Base-by-base conservation (phyloP, 2,888 invertebrate species). In the Pristionchus arcanus region DNA sequence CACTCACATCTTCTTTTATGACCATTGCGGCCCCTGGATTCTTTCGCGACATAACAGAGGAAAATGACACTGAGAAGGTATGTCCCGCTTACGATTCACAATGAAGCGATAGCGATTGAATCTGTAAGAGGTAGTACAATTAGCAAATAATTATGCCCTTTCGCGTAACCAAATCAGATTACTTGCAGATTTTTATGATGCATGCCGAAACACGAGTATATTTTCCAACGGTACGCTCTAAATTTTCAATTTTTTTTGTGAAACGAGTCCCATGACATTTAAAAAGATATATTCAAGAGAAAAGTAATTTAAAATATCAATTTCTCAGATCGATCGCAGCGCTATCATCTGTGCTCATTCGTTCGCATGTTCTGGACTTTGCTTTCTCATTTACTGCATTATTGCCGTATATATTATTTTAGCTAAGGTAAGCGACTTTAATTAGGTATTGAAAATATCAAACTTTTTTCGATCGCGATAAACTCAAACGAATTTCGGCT, bases 161-260 rank as follows among this genome's bases (percentile, higher is more conserved):
- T n/a, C n/a, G n/a, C n/a, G n/a, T n/a, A n/a, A n/a, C n/a, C n/a
- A n/a, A n/a, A n/a, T n/a, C 19, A 71, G 3, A 59, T 77, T 34
- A 49, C 2, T 55, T 59, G 19, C 59, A 84, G 84, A 59, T 84
- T 16, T 84, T 55, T 21, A 84, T 84, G 53, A 25, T 84, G n/a
- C 84, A 55, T 19, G 84, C 84, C 3, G 84, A 84, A n/a, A 55
- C 84, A 19, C n/a, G 55, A 19, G 31, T 55, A 5, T 11, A 81
- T 53, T 84, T 55, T 84, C 84, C 84, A 3, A 31, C 5, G 53
- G 55, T 55, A 28, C n/a, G n/a, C n/a, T n/a, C n/a, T n/a, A n/a
- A n/a, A n/a, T n/a, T n/a, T n/a, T n/a, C n/a, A n/a, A n/a, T n/a
- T n/a, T n/a, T n/a, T n/a, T n/a, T n/a, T n/a, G n/a, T n/a, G n/a